A percentile compares a stretch with the other conserved stretches of the same genome.
These are phyloP conservation scores for Drosophila flavopinicola DNA, from an alignment of 2,888 invertebrate species.

Conservation along the genomic window DNA sequence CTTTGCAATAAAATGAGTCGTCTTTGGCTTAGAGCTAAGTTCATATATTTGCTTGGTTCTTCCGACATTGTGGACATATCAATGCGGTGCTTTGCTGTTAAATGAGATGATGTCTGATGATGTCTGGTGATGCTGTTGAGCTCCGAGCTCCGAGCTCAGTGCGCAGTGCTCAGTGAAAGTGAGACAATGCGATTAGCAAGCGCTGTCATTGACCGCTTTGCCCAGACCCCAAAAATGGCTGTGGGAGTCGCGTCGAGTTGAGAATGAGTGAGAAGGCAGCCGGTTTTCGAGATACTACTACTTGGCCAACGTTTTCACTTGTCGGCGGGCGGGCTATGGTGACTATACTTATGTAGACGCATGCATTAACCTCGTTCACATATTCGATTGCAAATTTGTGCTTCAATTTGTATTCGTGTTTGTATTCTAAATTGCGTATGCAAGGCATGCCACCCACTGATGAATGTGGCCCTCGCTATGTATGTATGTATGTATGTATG, in stretches of 20 bases:
- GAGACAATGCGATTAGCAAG: slow-evolving; percentile 25
- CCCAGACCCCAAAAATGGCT: slow-evolving; percentile 31
- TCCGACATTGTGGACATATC: too few species aligned
- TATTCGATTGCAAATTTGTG: slow-evolving; percentile 60
- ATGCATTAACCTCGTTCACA: slow-evolving; percentile 71
- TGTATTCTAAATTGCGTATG: slow-evolving; percentile 54
- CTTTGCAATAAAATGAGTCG: too few species aligned
- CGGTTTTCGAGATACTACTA: too few species aligned
- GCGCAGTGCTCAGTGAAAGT: slow-evolving; percentile 41
- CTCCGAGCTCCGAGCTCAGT: background rate
- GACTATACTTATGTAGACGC: slow-evolving; percentile 26
- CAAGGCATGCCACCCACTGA: slow-evolving; percentile 44
- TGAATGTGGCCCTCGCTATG: slow-evolving; percentile 40
- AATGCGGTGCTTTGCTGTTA: too few species aligned
- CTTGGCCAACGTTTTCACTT: slow-evolving; percentile 57
- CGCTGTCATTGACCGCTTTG: slow-evolving; percentile 42
- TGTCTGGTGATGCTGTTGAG: slow-evolving; percentile 2
- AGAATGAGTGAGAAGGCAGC: slow-evolving; percentile 36
- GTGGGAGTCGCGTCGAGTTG: slow-evolving; percentile 10
- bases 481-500: too few species aligned
- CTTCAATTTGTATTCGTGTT: slow-evolving; percentile 47
- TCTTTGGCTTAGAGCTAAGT: too few species aligned
- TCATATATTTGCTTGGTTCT: too few species aligned
- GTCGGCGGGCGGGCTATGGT: slow-evolving; percentile 29
- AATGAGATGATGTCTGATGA: too few species aligned